Base-by-base conservation (phyloP, 2,888 invertebrate genomes). In the Noctua janthina region DNA sequence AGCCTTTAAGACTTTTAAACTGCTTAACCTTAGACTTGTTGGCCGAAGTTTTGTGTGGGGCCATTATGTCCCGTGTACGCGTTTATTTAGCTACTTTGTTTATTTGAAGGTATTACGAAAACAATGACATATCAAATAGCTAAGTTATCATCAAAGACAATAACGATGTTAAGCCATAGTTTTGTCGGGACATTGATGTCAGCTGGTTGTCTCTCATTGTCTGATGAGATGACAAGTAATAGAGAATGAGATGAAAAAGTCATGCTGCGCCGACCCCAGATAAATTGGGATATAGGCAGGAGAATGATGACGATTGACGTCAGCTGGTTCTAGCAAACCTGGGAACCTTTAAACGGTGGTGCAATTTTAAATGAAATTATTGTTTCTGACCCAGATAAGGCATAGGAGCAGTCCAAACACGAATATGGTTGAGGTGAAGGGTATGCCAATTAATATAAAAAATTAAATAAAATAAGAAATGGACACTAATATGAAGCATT, bases 1-100 rank as follows among this genome's bases (percentile, higher is more conserved):
- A 39, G 43, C 66, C 78, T 85, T 74, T 43, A 72, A 81, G 54
- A 71, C 81, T 77, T 79, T 77, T 80, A 49, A 79, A 74, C 72
- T 83, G 67, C 51, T 59, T 56, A 51, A 66, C 15, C 10, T 20
- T 20, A 20, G 35, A 64, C 84, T 71, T 87, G 69, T 43, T 56
- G 43, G 15, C 29, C 1, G 13, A 69, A 79, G 68, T 75, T 73
- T 74, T 15, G 29, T 39, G 62, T 74, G 20, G 17, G 35, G 35
- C 39, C 74, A 29, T 49, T 54, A 77, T 70, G 66, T 46, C 1
- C 39, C 6, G 64, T 43, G 23, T 66, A 10, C 20, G 10, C 6
- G 13, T 59, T 69, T 81, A 46, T 54, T 74, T 54, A 0, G 7
- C 4, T 3, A 51, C 2, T 49, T 39, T 66, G 23, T 56, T 59